A percentile compares a stretch with the other conserved stretches of the same genome.
phyloP scores from a whole-genome alignment of 2,888 invertebrate species.

The Melikaiella ostensackeni region DNA sequence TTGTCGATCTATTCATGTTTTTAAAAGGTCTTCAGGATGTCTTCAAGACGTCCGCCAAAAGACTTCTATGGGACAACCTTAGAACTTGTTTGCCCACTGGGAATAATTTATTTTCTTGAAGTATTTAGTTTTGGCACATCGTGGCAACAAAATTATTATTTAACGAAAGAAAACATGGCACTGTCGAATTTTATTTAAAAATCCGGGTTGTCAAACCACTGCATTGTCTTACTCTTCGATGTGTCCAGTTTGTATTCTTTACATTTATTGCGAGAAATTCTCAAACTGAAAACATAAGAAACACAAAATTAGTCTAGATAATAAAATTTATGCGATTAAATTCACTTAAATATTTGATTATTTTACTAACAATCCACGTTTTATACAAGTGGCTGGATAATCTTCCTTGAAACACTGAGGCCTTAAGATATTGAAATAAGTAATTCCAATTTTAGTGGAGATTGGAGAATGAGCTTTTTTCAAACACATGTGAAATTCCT shows the following conservation, averaged over 20 bases:
- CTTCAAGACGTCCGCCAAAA: too few species aligned
- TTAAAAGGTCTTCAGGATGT: too few species aligned
- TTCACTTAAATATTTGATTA: conserved; percentile 9
- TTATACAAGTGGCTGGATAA: conserved; percentile 59
- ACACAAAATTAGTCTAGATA: conserved; percentile 54
- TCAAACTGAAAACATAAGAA: conserved; percentile 41
- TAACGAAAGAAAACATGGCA: neutral
- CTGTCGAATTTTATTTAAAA: conserved; percentile 68
- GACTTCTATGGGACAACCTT: too few species aligned
- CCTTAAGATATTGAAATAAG: conserved; percentile 86
- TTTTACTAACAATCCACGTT: conserved; percentile 57
- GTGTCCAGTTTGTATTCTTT: conserved; percentile 80
- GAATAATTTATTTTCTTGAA: neutral
- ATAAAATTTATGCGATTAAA: conserved; percentile 76
- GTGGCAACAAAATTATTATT: conserved; percentile 5
- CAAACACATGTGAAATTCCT: conserved; percentile 83
- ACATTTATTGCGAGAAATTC: conserved; percentile 74
- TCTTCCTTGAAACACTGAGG: conserved; percentile 83
- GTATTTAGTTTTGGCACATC: neutral
- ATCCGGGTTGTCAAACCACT: conserved; percentile 82
- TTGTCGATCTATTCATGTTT: too few species aligned
- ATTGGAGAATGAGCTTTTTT: conserved; percentile 79
- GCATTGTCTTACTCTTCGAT: conserved; percentile 79
- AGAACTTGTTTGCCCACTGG: too few species aligned
- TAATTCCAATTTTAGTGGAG: conserved; percentile 82